Evolutionary conservation across 2,797 vertebrate species (phyloP).

Genomic region (Epinephelus malabaricus): DNA sequence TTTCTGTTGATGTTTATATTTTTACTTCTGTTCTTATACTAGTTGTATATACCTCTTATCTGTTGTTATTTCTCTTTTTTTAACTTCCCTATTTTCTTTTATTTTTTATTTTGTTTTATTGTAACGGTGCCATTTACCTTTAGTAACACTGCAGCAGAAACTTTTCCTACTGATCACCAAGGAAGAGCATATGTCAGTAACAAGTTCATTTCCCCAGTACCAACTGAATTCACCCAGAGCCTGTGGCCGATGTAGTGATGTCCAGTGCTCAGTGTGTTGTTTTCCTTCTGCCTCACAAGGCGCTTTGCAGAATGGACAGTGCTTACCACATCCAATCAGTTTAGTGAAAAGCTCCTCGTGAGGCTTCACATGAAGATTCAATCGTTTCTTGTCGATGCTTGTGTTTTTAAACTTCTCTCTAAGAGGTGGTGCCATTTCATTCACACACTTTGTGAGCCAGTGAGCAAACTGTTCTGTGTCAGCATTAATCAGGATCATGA

Average conservation of each 20-base stretch:
- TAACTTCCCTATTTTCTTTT: too few species aligned
- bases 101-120: slow-evolving; percentile 44
- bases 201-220: fast-evolving
- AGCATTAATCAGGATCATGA: slow-evolving; percentile 70
- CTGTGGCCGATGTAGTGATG: slow-evolving; percentile 65
- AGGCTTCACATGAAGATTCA: slow-evolving; percentile 52
- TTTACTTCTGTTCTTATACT: too few species aligned
- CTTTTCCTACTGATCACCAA: fast-evolving
- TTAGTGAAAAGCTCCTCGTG: slow-evolving; percentile 71
- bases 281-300: slow-evolving; percentile 76
- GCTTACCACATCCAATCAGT: slow-evolving; percentile 79
- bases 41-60: too few species aligned
- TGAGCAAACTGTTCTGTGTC: slow-evolving; percentile 62
- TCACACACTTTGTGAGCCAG: slow-evolving; percentile 49
- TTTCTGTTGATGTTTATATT: too few species aligned
- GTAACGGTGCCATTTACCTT: fast-evolving
- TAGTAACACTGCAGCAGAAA: slow-evolving; percentile 20
- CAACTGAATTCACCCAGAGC: slow-evolving; percentile 2
- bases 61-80: too few species aligned
- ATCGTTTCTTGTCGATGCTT: background rate
- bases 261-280: slow-evolving; percentile 62
- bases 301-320: slow-evolving; percentile 79
- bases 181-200: slow-evolving; percentile 61
- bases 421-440: slow-evolving; percentile 47
- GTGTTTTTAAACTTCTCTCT: background rate